A percentile compares a stretch with the other conserved stretches of the same genome.
Conservation (phyloP, 2,797 vertebrate species). For the Anguilla anguilla region DNA sequence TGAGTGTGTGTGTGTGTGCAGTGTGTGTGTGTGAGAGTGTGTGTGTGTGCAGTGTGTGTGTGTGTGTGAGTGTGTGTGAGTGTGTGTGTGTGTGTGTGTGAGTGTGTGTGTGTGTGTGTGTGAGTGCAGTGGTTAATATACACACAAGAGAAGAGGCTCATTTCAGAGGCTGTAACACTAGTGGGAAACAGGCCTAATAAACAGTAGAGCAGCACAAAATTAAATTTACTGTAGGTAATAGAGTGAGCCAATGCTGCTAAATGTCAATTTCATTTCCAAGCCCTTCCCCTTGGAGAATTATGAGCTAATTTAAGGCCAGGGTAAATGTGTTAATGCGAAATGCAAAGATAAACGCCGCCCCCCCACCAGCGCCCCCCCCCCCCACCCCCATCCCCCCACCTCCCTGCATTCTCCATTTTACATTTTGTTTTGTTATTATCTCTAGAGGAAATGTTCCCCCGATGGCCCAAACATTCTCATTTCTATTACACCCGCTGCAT, state of each 20-base stretch:
- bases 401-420: constrained; percentile 74
- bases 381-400: not conserved
- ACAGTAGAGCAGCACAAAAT: constrained; percentile 69
- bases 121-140: constrained; percentile 11
- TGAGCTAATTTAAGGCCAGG: constrained; percentile 67
- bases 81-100: not conserved
- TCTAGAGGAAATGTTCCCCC: constrained; percentile 71
- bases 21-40: constrained; percentile 28
- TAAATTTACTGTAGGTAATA: constrained; percentile 84
- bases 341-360: constrained; percentile 52
- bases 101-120: not conserved
- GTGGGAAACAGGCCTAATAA: constrained; percentile 73
- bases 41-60: constrained; percentile 33
- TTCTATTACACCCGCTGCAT: constrained; percentile 73
- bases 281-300: constrained; percentile 79
- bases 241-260: constrained; percentile 80
- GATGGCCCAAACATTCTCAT: constrained; percentile 74
- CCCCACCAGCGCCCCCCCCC: not conserved
- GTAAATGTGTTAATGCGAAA: constrained; percentile 78
- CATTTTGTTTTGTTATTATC: constrained; percentile 80
- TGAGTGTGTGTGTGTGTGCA: too few relatives aligned
- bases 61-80: constrained; percentile 3
- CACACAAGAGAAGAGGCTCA: constrained; percentile 61
- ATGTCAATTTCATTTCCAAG: constrained; percentile 83
- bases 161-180: constrained; percentile 68